Evolutionary conservation across 92 coral and sea anemone genomes (phyloP).

Genomic region (Micromussa lordhowensis): DNA sequence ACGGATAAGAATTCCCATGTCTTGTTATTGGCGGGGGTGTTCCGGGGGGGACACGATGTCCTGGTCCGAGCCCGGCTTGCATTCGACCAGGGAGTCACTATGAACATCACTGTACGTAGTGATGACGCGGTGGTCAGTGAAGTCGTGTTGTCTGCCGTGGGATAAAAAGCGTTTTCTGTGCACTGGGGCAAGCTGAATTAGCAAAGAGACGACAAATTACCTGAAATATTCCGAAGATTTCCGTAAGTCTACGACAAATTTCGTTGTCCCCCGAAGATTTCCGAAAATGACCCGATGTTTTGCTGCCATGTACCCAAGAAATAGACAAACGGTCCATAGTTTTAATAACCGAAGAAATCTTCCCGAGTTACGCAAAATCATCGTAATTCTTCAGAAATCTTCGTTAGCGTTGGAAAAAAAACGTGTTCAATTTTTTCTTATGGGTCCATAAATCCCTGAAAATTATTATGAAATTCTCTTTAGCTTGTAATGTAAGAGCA

Average conservation of each 20-base stretch:
- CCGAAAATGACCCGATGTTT: neutral
- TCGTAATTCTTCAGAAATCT: neutral
- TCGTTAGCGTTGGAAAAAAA: neutral
- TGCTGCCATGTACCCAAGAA: no score
- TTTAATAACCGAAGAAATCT: neutral
- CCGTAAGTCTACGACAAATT: neutral
- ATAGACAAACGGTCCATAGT: no score
- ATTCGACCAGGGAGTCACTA: conserved; percentile 97
- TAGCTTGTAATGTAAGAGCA: neutral
- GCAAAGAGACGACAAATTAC: neutral
- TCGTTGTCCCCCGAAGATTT: neutral
- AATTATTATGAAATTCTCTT: neutral
- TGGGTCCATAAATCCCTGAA: neutral
- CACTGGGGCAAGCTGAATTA: neutral
- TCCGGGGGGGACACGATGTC: conserved; percentile 96
- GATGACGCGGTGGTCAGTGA: conserved; percentile 93
- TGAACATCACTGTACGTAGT: conserved; percentile 98
- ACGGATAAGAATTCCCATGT: conserved; percentile 96
- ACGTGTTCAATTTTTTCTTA: neutral
- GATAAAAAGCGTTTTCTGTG: conserved; percentile 42
- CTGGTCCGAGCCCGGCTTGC: conserved; percentile 95
- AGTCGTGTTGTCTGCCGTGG: conserved; percentile 94
- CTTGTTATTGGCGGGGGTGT: conserved; percentile 93
- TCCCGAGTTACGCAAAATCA: no score
- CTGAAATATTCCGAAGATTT: neutral